These are phyloP conservation scores for Pemphigus obesinymphae DNA, from an alignment of 1,140 invertebrate species.

Conservation along the genomic window DNA sequence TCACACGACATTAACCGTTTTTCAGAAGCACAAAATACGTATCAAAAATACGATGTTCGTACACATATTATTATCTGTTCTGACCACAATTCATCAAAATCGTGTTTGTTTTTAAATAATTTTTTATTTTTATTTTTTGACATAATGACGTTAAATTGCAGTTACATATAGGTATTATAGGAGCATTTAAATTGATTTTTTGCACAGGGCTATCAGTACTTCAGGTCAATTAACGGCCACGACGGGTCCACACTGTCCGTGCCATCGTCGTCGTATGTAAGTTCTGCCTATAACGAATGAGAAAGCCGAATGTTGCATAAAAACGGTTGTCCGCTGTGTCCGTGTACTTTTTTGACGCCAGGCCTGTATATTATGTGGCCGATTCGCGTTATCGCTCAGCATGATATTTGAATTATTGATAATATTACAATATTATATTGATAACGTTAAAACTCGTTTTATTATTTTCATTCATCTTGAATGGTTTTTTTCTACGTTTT, in stretches of 20 bases:
- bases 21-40: too few relatives aligned
- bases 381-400: not conserved
- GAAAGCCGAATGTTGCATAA: conserved; percentile 17
- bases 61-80: not conserved
- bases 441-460: too few relatives aligned
- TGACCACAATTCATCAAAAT: too few relatives aligned
- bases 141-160: not conserved
- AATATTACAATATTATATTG: too few relatives aligned
- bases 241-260: conserved; percentile 70
- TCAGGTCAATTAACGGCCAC: conserved; percentile 54
- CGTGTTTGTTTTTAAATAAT: not conserved
- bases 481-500: too few relatives aligned
- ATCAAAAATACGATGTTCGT: too few relatives aligned
- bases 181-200: conserved; percentile 38
- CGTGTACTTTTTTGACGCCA: not conserved
- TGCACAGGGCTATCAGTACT: conserved; percentile 47
- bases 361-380: not conserved
- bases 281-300: conserved; percentile 44
- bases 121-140: not conserved
- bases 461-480: too few relatives aligned
- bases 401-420: too few relatives aligned
- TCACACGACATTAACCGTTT: too few relatives aligned
- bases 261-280: conserved; percentile 61
- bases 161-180: not conserved
- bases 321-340: conserved; percentile 2